phyloP scores from a whole-genome alignment of 2,888 invertebrate genomes.

The Pycnomerus fuliginosus region DNA sequence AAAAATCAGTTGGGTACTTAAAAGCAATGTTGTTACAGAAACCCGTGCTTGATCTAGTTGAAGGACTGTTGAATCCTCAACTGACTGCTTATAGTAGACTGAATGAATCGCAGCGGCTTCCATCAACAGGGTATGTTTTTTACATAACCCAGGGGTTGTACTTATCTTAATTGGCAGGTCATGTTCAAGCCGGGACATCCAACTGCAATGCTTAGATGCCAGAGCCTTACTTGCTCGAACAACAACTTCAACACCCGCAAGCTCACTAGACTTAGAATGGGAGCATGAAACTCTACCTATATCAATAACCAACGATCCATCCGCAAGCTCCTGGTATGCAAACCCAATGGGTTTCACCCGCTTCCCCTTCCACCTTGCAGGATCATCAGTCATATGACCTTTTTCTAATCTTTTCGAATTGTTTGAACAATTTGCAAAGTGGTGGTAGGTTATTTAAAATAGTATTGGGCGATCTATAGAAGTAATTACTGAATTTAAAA shows the following conservation, averaged over 20 bases:
- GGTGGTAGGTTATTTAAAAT: too few relatives aligned
- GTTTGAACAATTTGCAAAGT: too few relatives aligned
- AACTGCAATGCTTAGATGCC: slow-evolving; percentile 62
- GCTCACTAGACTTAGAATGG: slow-evolving; percentile 70
- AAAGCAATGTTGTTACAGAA: slow-evolving; percentile 44
- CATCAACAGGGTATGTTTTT: slow-evolving; percentile 43
- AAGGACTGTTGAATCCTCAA: slow-evolving; percentile 47
- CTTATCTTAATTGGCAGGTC: slow-evolving; percentile 31
- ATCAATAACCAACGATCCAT: slow-evolving; percentile 46
- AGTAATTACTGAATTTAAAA: too few relatives aligned
- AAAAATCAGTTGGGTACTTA: too few relatives aligned
- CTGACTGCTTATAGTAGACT: slow-evolving; percentile 47
- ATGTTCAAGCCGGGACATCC: slow-evolving; percentile 55
- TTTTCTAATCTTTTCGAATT: too few relatives aligned
- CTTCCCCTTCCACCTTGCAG: too few relatives aligned
- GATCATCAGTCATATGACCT: too few relatives aligned
- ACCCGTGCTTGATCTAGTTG: slow-evolving; percentile 50
- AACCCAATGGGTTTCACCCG: not conserved
- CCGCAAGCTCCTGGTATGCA: slow-evolving; percentile 48
- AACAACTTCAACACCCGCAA: slow-evolving; percentile 60
- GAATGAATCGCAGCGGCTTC: slow-evolving; percentile 48
- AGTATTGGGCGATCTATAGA: too few relatives aligned
- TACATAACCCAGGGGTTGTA: not conserved
- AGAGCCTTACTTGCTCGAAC: slow-evolving; percentile 52
- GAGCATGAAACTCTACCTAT: slow-evolving; percentile 61